A percentile compares a stretch with the other conserved stretches of the same genome.
These are phyloP conservation scores for Trachythela sp. DNA, from an alignment of 64 coral and sea anemone genomes.

Conservation along the genomic window DNA sequence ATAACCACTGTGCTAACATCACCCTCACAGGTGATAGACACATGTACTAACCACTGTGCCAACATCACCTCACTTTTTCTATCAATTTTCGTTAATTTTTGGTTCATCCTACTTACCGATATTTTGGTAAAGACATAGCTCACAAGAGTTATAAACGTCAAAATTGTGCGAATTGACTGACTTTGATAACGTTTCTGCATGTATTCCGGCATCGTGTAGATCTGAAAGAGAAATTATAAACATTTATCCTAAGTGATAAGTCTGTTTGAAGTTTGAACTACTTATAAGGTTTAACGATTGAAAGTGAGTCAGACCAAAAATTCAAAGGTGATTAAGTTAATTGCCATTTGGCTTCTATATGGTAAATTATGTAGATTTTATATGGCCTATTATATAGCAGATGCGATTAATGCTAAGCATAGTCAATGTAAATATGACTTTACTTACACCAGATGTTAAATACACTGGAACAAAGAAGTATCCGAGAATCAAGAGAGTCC, in stretches of 20 bases:
- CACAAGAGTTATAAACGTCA: conserved; percentile 70
- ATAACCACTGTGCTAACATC: no score
- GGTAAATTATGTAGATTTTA: no score
- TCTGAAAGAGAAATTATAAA: conserved; percentile 37
- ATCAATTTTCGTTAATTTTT: neutral
- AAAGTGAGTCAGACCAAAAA: no score
- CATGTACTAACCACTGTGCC: neutral
- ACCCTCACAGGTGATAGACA: neutral
- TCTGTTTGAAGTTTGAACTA: no score
- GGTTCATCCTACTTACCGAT: conserved; percentile 51
- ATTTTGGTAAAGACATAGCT: conserved; percentile 88
- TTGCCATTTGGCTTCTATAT: no score
- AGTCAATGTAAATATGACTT: neutral
- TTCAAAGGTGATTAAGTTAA: no score
- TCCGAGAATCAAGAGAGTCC: conserved; percentile 69
- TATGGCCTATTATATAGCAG: no score
- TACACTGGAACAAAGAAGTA: conserved; percentile 79
- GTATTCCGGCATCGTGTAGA: conserved; percentile 94
- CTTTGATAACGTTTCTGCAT: conserved; percentile 84
- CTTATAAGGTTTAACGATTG: no score
- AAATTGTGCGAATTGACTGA: conserved; percentile 64
- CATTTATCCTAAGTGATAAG: no score
- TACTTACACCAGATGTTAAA: conserved; percentile 62
- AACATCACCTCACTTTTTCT: neutral
- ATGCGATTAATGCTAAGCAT: no score